Base-by-base conservation (phyloP, 2,888 invertebrate species). In the Melitaea athalia region DNA sequence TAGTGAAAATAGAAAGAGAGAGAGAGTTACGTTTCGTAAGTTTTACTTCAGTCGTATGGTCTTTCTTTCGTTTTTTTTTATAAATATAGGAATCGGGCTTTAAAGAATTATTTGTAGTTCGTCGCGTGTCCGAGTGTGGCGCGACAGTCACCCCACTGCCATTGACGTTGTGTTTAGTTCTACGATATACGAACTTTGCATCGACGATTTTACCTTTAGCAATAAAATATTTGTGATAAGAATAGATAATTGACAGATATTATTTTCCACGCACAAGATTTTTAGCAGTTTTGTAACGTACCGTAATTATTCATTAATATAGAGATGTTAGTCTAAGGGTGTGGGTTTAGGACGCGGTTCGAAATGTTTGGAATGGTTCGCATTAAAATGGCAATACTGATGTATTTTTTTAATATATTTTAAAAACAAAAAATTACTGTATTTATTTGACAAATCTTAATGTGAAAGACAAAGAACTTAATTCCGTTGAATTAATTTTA, bases 151-250 rank as follows among this genome's bases (percentile, higher is more conserved):
- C 31, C 31, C 53, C 86, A 89, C 89, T 86, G 87, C 86, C 87
- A 85, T 80, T 79, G 70, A 75, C 77, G 82, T 83, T 85, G 83
- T 84, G 81, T 84, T 85, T 81, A 74, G 73, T 74, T 74, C 38
- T 68, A 74, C 61, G 64, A 59, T 50, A 61, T 67, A 68, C 59
- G 70, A 72, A 75, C 64, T 70, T 75, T 77, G 80, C 80, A 79
- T 82, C 83, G 79, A 82, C 75, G 67, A 79, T 77, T 79, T 79
- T 84, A 87, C 79, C 82, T 76, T 84, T 88, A 92, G 92, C 91
- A 91, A 91, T 92, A 91, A 89, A 81, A 69, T 50, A 77, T 85
- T 86, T 91, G 90, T 91, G 91, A 91, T 91, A 91, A 85, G 84
- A 80, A 72, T 81, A 79, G 77, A 79, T 74, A 75, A 75, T 73